Base-by-base conservation (phyloP, 2,113 vertebrate genomes). In the Engystomops pustulosus region DNA sequence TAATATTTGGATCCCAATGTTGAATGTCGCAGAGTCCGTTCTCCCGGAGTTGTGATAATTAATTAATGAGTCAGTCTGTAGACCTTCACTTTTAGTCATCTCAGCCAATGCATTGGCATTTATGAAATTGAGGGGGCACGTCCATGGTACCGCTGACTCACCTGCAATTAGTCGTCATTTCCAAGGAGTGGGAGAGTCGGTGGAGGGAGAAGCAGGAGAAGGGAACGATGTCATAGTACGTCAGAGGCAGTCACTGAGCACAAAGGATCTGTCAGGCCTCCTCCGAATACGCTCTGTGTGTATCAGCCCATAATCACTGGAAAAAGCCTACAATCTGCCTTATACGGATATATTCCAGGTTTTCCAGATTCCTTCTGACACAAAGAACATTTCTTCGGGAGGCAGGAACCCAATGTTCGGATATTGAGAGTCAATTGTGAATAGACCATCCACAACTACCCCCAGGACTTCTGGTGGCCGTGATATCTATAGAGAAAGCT, bases 121-220 rank as follows among this genome's bases (percentile, higher is more conserved):
- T 91, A 81, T 0, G 87, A 88, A 87, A 79, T 85, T 91, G 90
- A 90, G 90, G 89, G 91, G 90, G 90, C 88, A 87, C 87, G 86
- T 87, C 88, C 7, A 38, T 62, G 44, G 79, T 88, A 86, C 87
- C 85, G 88, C 86, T 91, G 77, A 84, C 60, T 80, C 84, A 85
- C 77, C 45, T 1, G 62, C 72, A 8, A 18, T 12, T 32, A 67
- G 30, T 18, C 2, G n/a, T 20, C 18, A n/a, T 72, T 80, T 85
- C 67, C 41, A 2, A 60, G 62, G 77, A 45, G 84, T 85, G 67
- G 84, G 76, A 80, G 84, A 80, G 51, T 38, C 55, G 58, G 53
- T 36, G 69, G 67, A 79, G 67, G 11, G 44, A 72, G 44, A 58
- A 23, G 62, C 49, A 38, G 14, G 47, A 70, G 67, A 67, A 23